Evolutionary conservation across 1,140 invertebrate genomes (phyloP).

Genomic region (Araneus ventricosus): DNA sequence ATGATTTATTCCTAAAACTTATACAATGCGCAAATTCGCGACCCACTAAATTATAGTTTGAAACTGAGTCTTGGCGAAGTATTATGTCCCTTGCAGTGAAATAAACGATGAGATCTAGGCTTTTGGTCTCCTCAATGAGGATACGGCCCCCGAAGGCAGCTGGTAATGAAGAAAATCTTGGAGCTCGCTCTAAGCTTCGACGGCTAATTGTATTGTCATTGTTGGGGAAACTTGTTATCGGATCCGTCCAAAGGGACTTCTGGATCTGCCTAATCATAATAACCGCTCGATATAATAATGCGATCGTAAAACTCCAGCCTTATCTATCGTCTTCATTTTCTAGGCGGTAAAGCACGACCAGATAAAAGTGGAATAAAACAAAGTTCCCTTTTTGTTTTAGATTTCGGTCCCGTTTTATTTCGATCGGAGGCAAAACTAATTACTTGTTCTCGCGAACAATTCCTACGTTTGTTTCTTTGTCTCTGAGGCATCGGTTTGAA

Average conservation of each 20-base stretch:
- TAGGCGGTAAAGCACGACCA: constrained; percentile 71
- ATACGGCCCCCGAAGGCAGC: not conserved
- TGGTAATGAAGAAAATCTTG: constrained; percentile 75
- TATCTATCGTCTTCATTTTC: constrained; percentile 74
- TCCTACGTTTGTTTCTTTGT: constrained; percentile 12
- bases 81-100: too few relatives aligned
- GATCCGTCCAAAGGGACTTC: constrained; percentile 72
- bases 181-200: constrained; percentile 67
- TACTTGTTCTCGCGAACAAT: constrained; percentile 47
- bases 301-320: constrained; percentile 70
- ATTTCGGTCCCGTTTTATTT: constrained; percentile 41
- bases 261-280: constrained; percentile 75
- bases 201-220: constrained; percentile 75
- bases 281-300: constrained; percentile 75
- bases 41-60: too few relatives aligned
- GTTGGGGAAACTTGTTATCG: constrained; percentile 75
- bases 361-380: constrained; percentile 73
- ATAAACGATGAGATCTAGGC: not conserved
- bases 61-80: too few relatives aligned
- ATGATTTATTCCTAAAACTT: too few relatives aligned
- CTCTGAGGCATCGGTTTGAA: not conserved
- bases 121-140: not conserved
- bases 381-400: constrained; percentile 50
- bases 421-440: constrained; percentile 64
- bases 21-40: too few relatives aligned